Conservation (phyloP, 2,797 vertebrate species). For the Balearica regulorum region DNA sequence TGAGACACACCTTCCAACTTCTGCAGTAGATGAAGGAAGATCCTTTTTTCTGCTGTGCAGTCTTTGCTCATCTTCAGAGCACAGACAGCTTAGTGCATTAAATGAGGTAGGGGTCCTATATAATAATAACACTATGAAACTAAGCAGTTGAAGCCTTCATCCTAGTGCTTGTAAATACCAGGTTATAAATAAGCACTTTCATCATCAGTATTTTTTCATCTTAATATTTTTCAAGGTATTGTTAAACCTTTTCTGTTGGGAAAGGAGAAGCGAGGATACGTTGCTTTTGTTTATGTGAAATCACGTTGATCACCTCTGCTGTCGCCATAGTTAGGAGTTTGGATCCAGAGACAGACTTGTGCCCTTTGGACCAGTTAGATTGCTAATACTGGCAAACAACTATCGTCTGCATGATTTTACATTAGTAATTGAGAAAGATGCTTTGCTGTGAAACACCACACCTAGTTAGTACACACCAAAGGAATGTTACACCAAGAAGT, state of each 20-base stretch:
- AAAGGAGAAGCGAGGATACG: fast-evolving
- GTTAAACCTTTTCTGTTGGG: not conserved
- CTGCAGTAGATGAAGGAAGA: not conserved
- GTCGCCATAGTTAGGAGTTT: not conserved
- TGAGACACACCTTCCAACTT: not conserved
- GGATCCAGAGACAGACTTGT: not conserved
- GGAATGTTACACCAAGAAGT: not conserved
- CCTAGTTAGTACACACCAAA: not conserved
- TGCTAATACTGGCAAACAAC: not conserved
- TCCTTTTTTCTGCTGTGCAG: not conserved
- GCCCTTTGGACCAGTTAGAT: not conserved
- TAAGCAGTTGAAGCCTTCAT: not conserved
- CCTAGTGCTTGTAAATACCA: not conserved
- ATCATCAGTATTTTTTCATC: not conserved
- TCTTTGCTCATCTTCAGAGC: not conserved
- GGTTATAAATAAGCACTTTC: not conserved
- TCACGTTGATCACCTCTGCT: not conserved
- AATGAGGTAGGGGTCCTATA: not conserved
- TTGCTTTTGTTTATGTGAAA: not conserved
- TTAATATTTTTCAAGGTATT: not conserved
- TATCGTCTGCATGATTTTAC: not conserved
- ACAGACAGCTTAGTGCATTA: not conserved
- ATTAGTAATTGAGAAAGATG: not conserved
- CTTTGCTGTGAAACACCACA: not conserved
- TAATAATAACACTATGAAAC: not conserved